Percentiles rank a stretch among this genome's conserved stretches.
Conservation (phyloP, 2,888 invertebrate genomes). For the Megaustenia siamemsis region DNA sequence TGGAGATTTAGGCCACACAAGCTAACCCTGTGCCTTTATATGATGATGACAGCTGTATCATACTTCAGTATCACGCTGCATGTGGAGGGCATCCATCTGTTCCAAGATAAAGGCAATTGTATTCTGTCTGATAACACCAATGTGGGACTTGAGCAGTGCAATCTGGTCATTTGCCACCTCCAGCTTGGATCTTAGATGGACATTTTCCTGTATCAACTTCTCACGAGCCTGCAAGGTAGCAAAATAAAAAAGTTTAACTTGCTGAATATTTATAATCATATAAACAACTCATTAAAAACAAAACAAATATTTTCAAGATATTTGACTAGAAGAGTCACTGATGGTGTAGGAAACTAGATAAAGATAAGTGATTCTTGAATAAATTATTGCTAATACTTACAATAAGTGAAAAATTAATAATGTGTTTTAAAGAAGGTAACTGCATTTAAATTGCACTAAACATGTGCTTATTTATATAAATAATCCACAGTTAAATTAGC, state of each 20-base stretch:
- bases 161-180: slow-evolving; percentile 74
- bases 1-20: not conserved
- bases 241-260: not conserved
- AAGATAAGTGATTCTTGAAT: too few relatives aligned
- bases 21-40: not conserved
- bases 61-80: slow-evolving; percentile 79
- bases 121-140: slow-evolving; percentile 77
- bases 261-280: too few relatives aligned
- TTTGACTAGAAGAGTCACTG: too few relatives aligned
- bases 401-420: too few relatives aligned
- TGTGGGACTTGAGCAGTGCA: slow-evolving; percentile 72
- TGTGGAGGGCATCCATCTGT: slow-evolving; percentile 79
- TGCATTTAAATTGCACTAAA: too few relatives aligned
- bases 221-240: slow-evolving; percentile 69
- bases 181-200: slow-evolving; percentile 65
- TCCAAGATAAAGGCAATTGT: slow-evolving; percentile 79
- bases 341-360: too few relatives aligned
- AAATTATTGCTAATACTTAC: too few relatives aligned
- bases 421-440: too few relatives aligned
- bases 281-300: too few relatives aligned
- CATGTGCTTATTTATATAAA: too few relatives aligned
- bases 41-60: slow-evolving; percentile 58
- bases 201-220: slow-evolving; percentile 76
- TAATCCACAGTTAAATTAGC: too few relatives aligned
- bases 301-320: too few relatives aligned